Percentiles rank a stretch among this genome's conserved stretches.
These are phyloP conservation scores for Drosophila mercatorum DNA, from an alignment of 2,888 invertebrate species.

Conservation along the genomic window DNA sequence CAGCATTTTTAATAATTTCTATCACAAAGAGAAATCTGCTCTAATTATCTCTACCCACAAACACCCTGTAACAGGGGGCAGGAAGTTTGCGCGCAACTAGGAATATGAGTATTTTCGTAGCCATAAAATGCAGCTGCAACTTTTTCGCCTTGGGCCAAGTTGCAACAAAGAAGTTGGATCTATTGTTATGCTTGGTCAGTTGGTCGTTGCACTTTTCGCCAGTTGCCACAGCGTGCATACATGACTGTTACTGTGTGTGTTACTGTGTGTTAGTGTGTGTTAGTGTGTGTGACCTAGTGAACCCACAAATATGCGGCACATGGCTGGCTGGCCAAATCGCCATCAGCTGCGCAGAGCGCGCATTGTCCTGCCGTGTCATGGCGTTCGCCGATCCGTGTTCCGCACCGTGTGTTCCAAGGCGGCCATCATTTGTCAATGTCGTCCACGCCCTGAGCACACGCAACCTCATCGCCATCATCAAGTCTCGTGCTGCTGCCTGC, in stretches of 20 bases:
- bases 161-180: constrained; percentile 59
- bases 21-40: background rate
- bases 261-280: constrained; percentile 14
- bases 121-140: constrained; percentile 74
- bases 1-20: background rate
- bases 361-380: constrained; percentile 49
- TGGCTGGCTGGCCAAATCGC: constrained; percentile 50
- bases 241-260: constrained; percentile 6
- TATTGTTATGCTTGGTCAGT: constrained; percentile 65
- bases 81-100: constrained; percentile 32
- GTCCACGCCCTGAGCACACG: constrained; percentile 61
- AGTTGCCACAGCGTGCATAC: constrained; percentile 4
- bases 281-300: constrained; percentile 60
- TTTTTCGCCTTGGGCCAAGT: constrained; percentile 30
- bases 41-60: background rate
- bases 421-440: constrained; percentile 77
- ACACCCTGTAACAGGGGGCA: constrained; percentile 44
- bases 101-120: constrained; percentile 51
- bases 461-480: constrained; percentile 59
- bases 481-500: constrained; percentile 19
- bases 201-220: constrained; percentile 60
- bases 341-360: constrained; percentile 40
- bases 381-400: constrained; percentile 19
- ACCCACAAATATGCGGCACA: constrained; percentile 59
- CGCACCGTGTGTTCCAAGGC: constrained; percentile 51